Evolutionary conservation across 2,113 vertebrate genomes (phyloP).

Genomic region (Pachyramphus minor): DNA sequence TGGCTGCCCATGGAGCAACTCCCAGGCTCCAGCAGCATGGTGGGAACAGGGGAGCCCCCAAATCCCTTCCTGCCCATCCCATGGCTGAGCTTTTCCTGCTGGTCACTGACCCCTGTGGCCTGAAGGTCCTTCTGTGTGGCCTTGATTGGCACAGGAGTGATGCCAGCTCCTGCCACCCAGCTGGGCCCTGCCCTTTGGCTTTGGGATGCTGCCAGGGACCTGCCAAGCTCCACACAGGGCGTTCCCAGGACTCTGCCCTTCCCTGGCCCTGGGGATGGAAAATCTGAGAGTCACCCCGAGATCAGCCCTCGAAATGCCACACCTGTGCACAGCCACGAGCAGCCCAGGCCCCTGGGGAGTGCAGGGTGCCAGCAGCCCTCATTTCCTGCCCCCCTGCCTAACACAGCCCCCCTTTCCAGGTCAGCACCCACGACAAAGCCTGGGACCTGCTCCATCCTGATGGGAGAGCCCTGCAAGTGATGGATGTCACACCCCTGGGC

Average conservation of each 20-base stretch:
- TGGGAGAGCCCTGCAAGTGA: slow-evolving; percentile 46
- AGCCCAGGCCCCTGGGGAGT: rapidly evolving
- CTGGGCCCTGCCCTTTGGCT: not conserved
- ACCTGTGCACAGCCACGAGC: not conserved
- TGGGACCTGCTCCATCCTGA: slow-evolving; percentile 74
- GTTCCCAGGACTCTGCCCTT: not conserved
- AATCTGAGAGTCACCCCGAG: not conserved
- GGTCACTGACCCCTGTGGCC: not conserved
- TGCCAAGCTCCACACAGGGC: not conserved
- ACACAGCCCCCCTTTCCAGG: slow-evolving; percentile 44
- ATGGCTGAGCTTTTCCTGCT: not conserved
- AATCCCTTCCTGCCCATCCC: not conserved
- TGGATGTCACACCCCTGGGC: slow-evolving; percentile 75
- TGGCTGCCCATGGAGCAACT: not conserved
- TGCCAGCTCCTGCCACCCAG: not conserved
- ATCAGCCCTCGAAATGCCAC: not conserved
- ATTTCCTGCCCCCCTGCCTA: not conserved
- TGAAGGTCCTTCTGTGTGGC: not conserved
- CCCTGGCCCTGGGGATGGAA: not conserved
- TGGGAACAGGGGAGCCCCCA: not conserved
- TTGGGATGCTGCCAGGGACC: not conserved
- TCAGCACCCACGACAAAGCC: slow-evolving; percentile 67
- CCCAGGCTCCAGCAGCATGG: not conserved
- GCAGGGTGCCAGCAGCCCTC: not conserved
- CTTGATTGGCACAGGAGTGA: not conserved